Percentiles rank a stretch among this genome's conserved stretches.
These are phyloP conservation scores for Sarcophaga variegata DNA, from an alignment of 2,888 invertebrate species.

Conservation along the genomic window DNA sequence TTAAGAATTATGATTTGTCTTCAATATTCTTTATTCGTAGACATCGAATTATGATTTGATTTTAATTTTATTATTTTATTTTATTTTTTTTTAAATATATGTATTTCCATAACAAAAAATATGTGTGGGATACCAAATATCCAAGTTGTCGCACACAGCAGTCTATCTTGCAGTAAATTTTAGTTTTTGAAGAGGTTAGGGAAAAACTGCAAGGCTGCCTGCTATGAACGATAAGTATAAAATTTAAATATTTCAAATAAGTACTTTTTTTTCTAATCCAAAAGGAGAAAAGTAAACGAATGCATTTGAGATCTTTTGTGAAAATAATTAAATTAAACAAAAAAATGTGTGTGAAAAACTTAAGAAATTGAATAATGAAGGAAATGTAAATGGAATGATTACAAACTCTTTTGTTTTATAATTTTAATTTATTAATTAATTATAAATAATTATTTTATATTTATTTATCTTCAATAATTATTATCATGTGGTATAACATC, in stretches of 20 bases:
- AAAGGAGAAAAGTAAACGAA: neutral
- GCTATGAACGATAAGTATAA: neutral
- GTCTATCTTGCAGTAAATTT: too few species aligned
- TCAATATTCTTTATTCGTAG: neutral
- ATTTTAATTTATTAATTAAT: too few species aligned
- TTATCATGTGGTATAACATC: too few species aligned
- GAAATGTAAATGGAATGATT: too few species aligned
- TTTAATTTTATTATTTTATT: slow-evolving; percentile 34
- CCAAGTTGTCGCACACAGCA: too few species aligned
- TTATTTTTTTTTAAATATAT: slow-evolving; percentile 13
- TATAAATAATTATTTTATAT: too few species aligned
- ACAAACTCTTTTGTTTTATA: too few species aligned
- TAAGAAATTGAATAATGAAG: too few species aligned
- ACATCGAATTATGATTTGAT: slow-evolving; percentile 25
- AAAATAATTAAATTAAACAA: neutral
- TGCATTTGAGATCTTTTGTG: neutral
- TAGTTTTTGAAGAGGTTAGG: too few species aligned
- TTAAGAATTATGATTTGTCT: slow-evolving; percentile 11
- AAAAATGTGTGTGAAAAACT: neutral
- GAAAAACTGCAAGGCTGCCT: neutral
- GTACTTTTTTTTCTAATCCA: neutral
- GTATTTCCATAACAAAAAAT: neutral
- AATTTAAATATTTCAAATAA: neutral
- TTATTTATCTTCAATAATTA: too few species aligned
- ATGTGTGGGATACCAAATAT: too few species aligned